These are phyloP conservation scores for Montipora capricornis DNA, from an alignment of 64 coral and sea anemone species.

Conservation along the genomic window DNA sequence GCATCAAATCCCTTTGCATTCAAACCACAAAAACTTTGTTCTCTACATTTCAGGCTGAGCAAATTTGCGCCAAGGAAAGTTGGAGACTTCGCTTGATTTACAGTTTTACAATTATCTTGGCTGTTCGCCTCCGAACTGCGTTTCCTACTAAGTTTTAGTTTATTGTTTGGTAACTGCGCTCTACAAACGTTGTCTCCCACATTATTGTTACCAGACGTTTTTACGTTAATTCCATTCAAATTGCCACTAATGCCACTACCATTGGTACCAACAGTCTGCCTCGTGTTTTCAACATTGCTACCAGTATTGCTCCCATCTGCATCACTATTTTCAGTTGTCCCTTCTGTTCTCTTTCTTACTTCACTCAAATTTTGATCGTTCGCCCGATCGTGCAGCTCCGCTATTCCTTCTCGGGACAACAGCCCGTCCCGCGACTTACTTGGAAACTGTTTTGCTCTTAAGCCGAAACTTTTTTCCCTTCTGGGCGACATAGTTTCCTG, in stretches of 20 bases:
- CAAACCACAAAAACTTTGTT: neutral
- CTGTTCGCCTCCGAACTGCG: constrained; percentile 1
- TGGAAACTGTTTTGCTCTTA: neutral
- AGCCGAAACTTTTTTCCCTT: neutral
- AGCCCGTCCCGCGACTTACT: neutral
- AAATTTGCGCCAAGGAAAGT: neutral
- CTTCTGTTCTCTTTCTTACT: neutral
- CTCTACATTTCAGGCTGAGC: neutral
- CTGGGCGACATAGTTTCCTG: neutral
- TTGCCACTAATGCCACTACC: neutral
- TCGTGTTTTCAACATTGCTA: neutral
- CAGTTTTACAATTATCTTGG: neutral
- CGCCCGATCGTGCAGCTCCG: neutral
- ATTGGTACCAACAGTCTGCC: neutral
- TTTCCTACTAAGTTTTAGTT: constrained; percentile 13
- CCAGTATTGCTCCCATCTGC: neutral
- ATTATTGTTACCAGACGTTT: neutral
- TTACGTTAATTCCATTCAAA: neutral
- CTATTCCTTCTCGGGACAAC: neutral
- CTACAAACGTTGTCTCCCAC: constrained; percentile 1
- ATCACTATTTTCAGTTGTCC: neutral
- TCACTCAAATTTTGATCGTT: neutral
- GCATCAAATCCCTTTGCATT: neutral
- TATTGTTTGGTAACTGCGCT: constrained; percentile 15
- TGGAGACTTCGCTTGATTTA: neutral